Evolutionary conservation across 2,888 invertebrate species (phyloP).

Genomic region (Pogonocherus hispidulus): DNA sequence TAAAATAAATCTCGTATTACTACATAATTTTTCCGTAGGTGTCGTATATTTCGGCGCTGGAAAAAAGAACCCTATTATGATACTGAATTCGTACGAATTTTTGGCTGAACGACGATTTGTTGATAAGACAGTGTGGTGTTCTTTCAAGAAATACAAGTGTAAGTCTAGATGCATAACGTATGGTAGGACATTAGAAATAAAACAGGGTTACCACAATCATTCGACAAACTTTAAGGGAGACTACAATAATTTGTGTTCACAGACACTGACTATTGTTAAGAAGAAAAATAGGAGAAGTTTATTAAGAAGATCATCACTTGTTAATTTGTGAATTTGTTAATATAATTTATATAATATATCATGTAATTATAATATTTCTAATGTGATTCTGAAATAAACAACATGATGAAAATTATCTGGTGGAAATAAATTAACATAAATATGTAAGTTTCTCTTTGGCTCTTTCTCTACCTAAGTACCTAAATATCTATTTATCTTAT

Average conservation of each 20-base stretch:
- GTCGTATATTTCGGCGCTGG: conserved; percentile 38
- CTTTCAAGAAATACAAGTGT: conserved; percentile 46
- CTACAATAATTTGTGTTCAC: neutral
- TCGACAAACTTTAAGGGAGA: neutral
- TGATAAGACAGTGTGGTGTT: conserved; percentile 48
- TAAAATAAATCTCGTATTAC: too few species aligned
- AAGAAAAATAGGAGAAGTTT: neutral
- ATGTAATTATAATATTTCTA: neutral
- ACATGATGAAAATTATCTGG: too few species aligned
- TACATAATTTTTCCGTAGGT: conserved; percentile 36
- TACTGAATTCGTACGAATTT: conserved; percentile 37
- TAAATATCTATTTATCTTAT: too few species aligned
- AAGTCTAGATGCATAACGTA: conserved; percentile 48
- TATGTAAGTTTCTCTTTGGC: too few species aligned
- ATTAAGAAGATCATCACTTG: too few species aligned
- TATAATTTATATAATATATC: too few species aligned
- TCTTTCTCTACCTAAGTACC: too few species aligned
- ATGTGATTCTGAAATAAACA: neutral
- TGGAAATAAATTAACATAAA: too few species aligned
- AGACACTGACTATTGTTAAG: neutral
- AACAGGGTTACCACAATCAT: conserved; percentile 42
- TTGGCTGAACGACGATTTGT: conserved; percentile 30
- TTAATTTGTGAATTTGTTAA: too few species aligned
- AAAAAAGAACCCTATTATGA: conserved; percentile 39
- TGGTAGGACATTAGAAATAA: conserved; percentile 43